phyloP scores from a whole-genome alignment of 37 sponge, comb jelly and placozoan genomes.

The Cladorhizidae sp. region DNA sequence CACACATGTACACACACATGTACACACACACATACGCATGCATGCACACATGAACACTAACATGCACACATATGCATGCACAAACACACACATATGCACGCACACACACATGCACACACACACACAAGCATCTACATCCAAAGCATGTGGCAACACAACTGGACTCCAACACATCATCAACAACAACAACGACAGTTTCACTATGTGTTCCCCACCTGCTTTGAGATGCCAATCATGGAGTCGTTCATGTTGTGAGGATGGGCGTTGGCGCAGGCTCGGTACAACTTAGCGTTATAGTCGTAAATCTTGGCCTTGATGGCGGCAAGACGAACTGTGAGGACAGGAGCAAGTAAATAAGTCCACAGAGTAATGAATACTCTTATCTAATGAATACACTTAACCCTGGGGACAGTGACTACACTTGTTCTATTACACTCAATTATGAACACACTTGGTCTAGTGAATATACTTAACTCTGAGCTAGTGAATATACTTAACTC shows the following conservation, averaged over 20 bases:
- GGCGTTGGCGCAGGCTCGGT: conserved; percentile 53
- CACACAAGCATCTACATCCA: too few relatives aligned
- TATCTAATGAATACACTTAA: neutral
- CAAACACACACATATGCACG: too few relatives aligned
- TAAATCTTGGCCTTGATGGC: conserved; percentile 4
- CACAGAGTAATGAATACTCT: neutral
- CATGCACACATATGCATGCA: too few relatives aligned
- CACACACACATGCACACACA: too few relatives aligned
- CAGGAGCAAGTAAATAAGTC: too few relatives aligned
- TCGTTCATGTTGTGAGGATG: conserved; percentile 39
- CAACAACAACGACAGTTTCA: neutral
- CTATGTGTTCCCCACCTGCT: conserved; percentile 40
- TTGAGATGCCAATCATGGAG: conserved; percentile 43
- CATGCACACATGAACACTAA: too few relatives aligned
- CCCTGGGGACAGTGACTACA: neutral
- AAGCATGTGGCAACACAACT: neutral
- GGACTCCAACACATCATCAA: neutral
- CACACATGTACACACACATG: conserved; percentile 25
- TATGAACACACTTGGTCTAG: neutral
- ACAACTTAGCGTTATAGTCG: conserved; percentile 11
- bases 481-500: too few relatives aligned
- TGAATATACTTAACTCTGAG: too few relatives aligned
- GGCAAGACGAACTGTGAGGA: neutral
- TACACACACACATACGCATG: too few relatives aligned
- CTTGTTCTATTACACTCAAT: neutral